Evolutionary conservation across 1,140 invertebrate genomes (phyloP), one percentile per base, ranked within the genome.

Genomic region (Andrena cerasifolii): DNA sequence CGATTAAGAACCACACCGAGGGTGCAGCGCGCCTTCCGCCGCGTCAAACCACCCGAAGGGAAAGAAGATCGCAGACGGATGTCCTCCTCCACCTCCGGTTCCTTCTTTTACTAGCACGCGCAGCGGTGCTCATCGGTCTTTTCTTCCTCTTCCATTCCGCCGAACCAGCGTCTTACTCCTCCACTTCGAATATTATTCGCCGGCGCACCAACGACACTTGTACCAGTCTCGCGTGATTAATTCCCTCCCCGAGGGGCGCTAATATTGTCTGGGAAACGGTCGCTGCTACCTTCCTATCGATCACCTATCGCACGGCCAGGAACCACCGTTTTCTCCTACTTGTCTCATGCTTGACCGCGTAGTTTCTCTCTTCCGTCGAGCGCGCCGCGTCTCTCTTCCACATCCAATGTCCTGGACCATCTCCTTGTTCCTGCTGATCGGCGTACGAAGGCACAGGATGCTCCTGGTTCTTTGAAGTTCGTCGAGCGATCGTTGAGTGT

Each of bases 1-100:
- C 74, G 83, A 82, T 85, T 85, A 85, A 82, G 65, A 82, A 85
- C 63, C 68, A 14, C 54, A 28, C 56, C 12, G 58, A 73, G 51
- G 36, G 16, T 61, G 33, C 33, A 53, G 47, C 45, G 53, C 33
- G 59, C 33, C 40, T 51, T 65, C 51, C 24, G 51, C 5, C 47
- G 59, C 72, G 72, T 59, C 24, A 26, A 66, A 14, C 36, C 36
- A 65, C 47, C 51, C 56, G 49, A 74, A 83, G 68, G 75, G 58
- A 61, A 71, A 14, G 26, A 45, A 24, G 47, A 61, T 47, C 45
- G 36, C 26, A 45, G 59, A 36, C 45, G 51, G 12, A 66, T 59
- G 73, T 61, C 61, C 28, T 24, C n/a, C 51, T 72, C 36, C 12
- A 43, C 36, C 72, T 14, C 51, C 21, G 10, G n/a, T n/a, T 21